A percentile compares a stretch with the other conserved stretches of the same genome.
Conservation (phyloP, 1,140 invertebrate genomes). For the Pseudomyrmex pallidus region DNA sequence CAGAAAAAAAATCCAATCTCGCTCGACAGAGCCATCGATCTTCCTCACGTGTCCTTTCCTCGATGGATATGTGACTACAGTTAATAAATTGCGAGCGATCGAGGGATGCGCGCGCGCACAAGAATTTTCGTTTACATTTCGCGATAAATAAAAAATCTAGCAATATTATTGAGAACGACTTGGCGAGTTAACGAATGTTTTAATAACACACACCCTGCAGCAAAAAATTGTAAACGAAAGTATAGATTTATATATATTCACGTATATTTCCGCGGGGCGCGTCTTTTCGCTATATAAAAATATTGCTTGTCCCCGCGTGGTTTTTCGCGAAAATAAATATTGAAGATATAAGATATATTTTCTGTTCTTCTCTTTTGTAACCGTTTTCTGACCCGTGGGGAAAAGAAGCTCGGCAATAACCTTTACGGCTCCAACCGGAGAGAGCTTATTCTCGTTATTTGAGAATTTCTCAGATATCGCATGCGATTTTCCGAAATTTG, state of each 20-base stretch:
- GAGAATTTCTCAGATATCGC: slow-evolving; percentile 24
- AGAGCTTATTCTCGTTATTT: slow-evolving; percentile 20
- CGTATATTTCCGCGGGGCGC: background rate
- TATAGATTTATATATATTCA: slow-evolving; percentile 11
- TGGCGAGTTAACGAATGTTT: background rate
- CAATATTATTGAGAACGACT: no score
- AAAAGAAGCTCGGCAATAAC: background rate
- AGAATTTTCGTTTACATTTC: slow-evolving; percentile 3
- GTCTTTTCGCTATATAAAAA: slow-evolving; percentile 10
- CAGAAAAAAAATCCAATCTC: slow-evolving; percentile 65
- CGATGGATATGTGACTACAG: slow-evolving; percentile 40
- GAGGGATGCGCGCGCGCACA: background rate
- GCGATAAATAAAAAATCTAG: background rate
- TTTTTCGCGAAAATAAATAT: slow-evolving; percentile 45
- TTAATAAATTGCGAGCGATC: slow-evolving; percentile 64
- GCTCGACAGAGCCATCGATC: slow-evolving; percentile 61
- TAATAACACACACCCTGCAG: background rate
- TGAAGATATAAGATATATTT: slow-evolving; percentile 27
- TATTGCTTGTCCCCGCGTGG: background rate
- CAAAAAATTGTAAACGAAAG: slow-evolving; percentile 16
- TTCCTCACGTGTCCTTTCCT: slow-evolving; percentile 34
- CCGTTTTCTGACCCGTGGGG: background rate
- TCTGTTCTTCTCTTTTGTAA: slow-evolving; percentile 21
- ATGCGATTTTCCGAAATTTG: slow-evolving; percentile 11
- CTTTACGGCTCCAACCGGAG: no score